Evolutionary conservation across 2,113 vertebrate species (phyloP), one percentile per base, ranked within the genome.

Genomic region (Hydropotes inermis): DNA sequence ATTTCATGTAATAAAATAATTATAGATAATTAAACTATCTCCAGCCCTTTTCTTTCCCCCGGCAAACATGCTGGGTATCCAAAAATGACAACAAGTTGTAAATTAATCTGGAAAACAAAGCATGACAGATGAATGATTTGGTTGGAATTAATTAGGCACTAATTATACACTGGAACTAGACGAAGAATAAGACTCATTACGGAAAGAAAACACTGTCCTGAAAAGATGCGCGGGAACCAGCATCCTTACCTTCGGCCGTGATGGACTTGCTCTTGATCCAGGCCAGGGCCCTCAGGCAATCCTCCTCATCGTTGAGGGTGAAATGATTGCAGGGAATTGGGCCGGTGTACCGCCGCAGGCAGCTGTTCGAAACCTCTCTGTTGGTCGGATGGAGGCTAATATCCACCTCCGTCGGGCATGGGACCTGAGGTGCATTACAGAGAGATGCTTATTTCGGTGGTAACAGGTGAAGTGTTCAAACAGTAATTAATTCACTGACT

Each of bases 11-110:
- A 98, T 99, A 98, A 98, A 98, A 99, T 99, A 99, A 99, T 99
- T 99, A 99, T 97, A 99, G 99, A 99, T 99, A 99, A 99, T 99
- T 99, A 99, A 99, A 98, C 99, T 99, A 99, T 99, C 99, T 99
- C 99, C 98, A 98, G 99, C 98, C 99, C 99, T 99, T 99, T 99
- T 99, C 94, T 97, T 97, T 98, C 95, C 97, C 92, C 55, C 93
- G 94, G 96, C 97, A 99, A 98, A 99, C 97, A 99, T 92, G 85
- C 97, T 94, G 95, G 94, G 97, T 98, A 98, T 99, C 99, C 99
- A 98, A 99, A 99, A 99, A 99, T 99, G 99, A 99, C 99, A 99
- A 99, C 99, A 99, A 99, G 99, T 98, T 99, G 99, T 99, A 99
- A 99, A 99, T 99, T 99, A 99, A 99, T 99, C 99, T 99, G 99